Base-by-base conservation (phyloP, 2,888 invertebrate species). In the Fragum fragum region DNA sequence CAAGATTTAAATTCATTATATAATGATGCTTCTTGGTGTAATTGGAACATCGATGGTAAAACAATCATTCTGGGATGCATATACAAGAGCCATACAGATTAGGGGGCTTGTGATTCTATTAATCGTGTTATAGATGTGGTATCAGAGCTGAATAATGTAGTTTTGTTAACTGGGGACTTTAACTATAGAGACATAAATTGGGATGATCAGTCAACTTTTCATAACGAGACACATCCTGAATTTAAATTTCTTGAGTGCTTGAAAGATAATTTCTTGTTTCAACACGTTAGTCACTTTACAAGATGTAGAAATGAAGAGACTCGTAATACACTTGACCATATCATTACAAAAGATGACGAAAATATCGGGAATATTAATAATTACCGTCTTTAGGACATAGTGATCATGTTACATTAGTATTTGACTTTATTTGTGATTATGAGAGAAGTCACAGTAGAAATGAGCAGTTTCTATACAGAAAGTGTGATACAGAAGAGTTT, bases 101-200 rank as follows among this genome's bases (percentile, higher is more conserved):
- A n/a, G 5, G 26, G 55, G 2, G 29, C 5, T 23, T 6, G 11
- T 21, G 39, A n/a, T n/a, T n/a, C n/a, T n/a, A n/a, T n/a, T n/a
- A n/a, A n/a, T n/a, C n/a, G n/a, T n/a, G n/a, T n/a, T 18, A 18
- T 72, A 57, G n/a, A 23, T 21, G 16, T 47, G n/a, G 74, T 53
- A 21, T 26, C 74, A 11, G 28, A 21, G 1, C 9, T 66, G 1
- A n/a, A 9, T 53, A n/a, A 53, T 2, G 53, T 28, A n/a, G 47
- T 74, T 18, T 42, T 74, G 9, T 18, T 73, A 29, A 74, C 74
- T 21, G 63, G 74, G 1, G 74, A 74, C 21, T 74, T 74, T 32
- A 74, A 74, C 21, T 26, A 28, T 23, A 70, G 53, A 18, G 70
- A 53, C 28, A n/a, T n/a, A n/a, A n/a, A n/a, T n/a, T n/a, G n/a